Base-by-base conservation (phyloP, 2,888 invertebrate genomes). In the Polymixis lichenea region DNA sequence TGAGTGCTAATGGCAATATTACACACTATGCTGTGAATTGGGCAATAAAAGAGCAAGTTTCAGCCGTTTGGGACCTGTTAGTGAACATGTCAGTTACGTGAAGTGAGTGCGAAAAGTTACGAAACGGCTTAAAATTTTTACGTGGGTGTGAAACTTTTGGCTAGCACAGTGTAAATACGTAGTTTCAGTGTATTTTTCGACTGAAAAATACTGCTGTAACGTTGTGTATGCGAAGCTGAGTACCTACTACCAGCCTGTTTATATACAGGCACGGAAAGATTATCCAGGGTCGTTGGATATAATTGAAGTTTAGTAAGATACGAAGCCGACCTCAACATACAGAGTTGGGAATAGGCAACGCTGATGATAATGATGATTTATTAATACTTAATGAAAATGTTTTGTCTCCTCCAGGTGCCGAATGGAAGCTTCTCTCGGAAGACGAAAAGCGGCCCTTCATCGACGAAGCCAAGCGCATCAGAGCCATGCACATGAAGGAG, bases 371-470 rank as follows among this genome's bases (percentile, higher is more conserved):
- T 6, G 38, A 38, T 38, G 38, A 38, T 6, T 32, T 38, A 6
- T 38, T 32, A 32, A 38, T 38, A 5, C 2, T 0, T 38, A 51
- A 51, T 51, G 19, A n/a, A 19, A 64, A 17, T 43, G 6, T 43
- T n/a, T 43, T 5, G 38, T 38, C 65, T 58, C 69, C 32, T 58
- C 1, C 95, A 98, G 98, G 99, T 87, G 99, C 99, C 22, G 99
- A 99, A 97, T 99, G 99, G 99, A 99, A 99, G 94, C 97, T 98
- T 72, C 97, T 99, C 64, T 98, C 98, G 4, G 99, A 99, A 96
- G 98, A 98, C 87, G 99, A 99, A 92, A 99, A 99, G 95, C 97
- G 99, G 91, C 99, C 99, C 46, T 99, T 99, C 96, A 99, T 99
- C 87, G 99, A 99, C 94, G 99, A 99, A 93, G 99, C 99, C 22